These are phyloP conservation scores for Tragelaphus eurycerus DNA, from an alignment of 2,797 vertebrate species.

Conservation along the genomic window DNA sequence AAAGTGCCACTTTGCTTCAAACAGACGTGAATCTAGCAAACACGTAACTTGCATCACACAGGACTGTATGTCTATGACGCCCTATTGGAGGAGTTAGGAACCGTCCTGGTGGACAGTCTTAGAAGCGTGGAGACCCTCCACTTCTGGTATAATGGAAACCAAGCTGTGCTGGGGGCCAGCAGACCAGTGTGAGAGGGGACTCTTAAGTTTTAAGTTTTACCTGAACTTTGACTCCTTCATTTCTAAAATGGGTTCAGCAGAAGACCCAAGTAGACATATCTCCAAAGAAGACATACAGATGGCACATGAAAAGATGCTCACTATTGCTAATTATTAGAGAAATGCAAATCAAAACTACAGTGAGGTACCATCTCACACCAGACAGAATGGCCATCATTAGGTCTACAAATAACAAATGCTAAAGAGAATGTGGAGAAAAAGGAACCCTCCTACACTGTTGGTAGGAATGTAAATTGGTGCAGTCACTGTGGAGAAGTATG, in stretches of 20 bases:
- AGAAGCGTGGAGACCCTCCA: neutral
- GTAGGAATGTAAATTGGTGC: neutral
- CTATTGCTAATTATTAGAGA: neutral
- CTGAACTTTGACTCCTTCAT: neutral
- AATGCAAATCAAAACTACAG: neutral
- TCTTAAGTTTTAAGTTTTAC: neutral
- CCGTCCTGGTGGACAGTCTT: neutral
- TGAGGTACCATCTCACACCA: neutral
- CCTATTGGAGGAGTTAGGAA: neutral
- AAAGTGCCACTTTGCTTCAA: neutral
- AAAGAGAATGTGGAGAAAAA: neutral
- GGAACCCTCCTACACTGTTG: neutral
- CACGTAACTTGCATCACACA: neutral
- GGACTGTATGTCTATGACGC: neutral
- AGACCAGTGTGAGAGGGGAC: neutral
- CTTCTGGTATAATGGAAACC: neutral
- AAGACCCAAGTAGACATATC: neutral
- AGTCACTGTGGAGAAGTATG: neutral
- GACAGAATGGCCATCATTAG: neutral
- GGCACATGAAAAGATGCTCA: neutral
- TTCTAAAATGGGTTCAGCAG: neutral
- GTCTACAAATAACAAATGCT: neutral
- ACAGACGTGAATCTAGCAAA: neutral
- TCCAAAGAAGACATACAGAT: neutral
- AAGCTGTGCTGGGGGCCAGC: accelerated